Evolutionary conservation across 2,888 invertebrate species (phyloP).

Genomic region (Rhynchonema sp.): DNA sequence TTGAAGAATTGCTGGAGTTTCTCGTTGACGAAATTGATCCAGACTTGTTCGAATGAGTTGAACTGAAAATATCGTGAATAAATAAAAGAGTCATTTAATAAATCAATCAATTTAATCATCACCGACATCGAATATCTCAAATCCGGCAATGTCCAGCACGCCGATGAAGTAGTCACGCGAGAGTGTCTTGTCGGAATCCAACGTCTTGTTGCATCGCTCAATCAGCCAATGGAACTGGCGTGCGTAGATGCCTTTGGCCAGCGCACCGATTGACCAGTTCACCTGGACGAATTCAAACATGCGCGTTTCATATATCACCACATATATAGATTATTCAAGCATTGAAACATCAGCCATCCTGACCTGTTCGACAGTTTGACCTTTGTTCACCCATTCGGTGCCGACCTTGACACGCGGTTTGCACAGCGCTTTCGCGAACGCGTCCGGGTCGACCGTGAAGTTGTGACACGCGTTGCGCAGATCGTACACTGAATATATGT

Average conservation of each 20-base stretch:
- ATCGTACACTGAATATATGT: not conserved
- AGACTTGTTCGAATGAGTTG: constrained; percentile 93
- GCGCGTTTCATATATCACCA: too few species aligned
- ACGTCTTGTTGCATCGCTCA: constrained; percentile 33
- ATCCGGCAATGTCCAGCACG: constrained; percentile 99
- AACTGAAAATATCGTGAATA: constrained; percentile 48
- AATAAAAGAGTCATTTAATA: too few species aligned
- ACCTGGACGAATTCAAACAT: constrained; percentile 25
- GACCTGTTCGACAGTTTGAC: constrained; percentile 30
- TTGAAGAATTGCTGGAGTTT: constrained; percentile 53
- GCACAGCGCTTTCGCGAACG: constrained; percentile 18
- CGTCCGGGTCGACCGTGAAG: not conserved
- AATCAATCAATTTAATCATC: too few species aligned
- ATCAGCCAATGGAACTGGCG: constrained; percentile 36
- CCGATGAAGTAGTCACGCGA: constrained; percentile 53
- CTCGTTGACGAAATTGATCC: constrained; percentile 70
- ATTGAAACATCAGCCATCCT: not conserved
- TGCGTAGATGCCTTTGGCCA: constrained; percentile 34
- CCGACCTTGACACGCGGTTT: constrained; percentile 33
- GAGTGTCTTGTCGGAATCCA: constrained; percentile 29
- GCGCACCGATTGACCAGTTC: constrained; percentile 28
- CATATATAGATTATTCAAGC: too few species aligned
- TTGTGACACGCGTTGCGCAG: not conserved
- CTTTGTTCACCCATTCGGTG: constrained; percentile 31
- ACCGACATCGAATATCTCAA: constrained; percentile 77